These are phyloP conservation scores for Apodemia zela DNA, from an alignment of 2,888 invertebrate species.

Conservation along the genomic window DNA sequence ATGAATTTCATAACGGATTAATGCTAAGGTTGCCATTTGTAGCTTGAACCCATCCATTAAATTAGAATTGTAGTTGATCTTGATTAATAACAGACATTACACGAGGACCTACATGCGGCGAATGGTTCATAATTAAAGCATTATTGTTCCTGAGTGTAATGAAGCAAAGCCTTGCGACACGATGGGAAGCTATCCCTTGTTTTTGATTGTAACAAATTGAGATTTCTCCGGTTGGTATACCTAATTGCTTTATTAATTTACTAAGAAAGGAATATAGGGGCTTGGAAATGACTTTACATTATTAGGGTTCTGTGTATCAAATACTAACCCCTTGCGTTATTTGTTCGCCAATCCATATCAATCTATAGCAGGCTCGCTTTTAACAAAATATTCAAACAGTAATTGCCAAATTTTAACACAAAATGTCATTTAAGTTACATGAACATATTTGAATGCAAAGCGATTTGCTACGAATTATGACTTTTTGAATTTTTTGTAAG, in stretches of 20 bases:
- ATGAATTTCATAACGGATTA: conserved; percentile 20
- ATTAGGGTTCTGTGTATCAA: conserved; percentile 25
- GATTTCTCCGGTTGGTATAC: conserved; percentile 60
- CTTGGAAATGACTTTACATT: conserved; percentile 50
- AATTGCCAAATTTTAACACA: no score
- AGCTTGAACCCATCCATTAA: conserved; percentile 27
- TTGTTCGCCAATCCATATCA: not conserved
- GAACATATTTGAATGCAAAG: no score
- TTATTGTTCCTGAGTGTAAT: conserved; percentile 69
- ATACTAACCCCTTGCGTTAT: not conserved
- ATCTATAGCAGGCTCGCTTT: no score
- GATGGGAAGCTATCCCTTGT: conserved; percentile 50
- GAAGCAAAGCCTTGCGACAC: conserved; percentile 49
- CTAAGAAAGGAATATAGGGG: conserved; percentile 52
- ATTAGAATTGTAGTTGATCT: conserved; percentile 39
- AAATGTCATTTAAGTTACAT: no score
- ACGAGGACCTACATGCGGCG: conserved; percentile 56
- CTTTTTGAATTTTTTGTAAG: no score
- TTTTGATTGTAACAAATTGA: conserved; percentile 70
- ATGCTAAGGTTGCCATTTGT: conserved; percentile 24
- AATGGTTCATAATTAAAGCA: conserved; percentile 74
- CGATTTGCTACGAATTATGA: no score
- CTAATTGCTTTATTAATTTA: conserved; percentile 43
- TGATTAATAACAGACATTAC: conserved; percentile 64
- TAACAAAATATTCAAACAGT: no score